Evolutionary conservation across 1,140 invertebrate genomes (phyloP), one percentile per base, ranked within the genome.

Genomic region (Brachionus rotundiformis): DNA sequence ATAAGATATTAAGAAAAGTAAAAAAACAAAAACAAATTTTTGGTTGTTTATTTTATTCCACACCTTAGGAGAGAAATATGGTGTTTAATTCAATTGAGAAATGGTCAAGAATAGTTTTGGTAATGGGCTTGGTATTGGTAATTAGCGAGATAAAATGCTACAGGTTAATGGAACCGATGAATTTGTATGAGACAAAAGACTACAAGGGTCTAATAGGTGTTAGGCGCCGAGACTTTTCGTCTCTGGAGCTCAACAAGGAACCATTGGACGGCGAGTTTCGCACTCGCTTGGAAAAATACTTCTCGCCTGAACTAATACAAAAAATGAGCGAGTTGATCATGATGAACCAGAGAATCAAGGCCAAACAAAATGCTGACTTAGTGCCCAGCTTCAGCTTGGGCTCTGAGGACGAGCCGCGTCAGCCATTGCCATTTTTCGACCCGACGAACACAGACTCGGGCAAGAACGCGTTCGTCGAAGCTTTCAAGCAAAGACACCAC

Each of bases 391-490:
- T 36, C 39, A 36, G 31, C 16, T 19, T 36, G 8, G 31, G 31
- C 29, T 11, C 10, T 31, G 36, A 11, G 1, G 41, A 11, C 6
- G 33, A 13, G 19, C 16, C 33, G 16, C 29, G 16, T 44, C 25
- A 25, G 44, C 68, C 68, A 5, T 11, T 73, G 13, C 36, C 68
- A 73, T 73, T 73, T 73, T 73, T 73, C 16, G 39, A 73, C n/a
- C 31, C 27, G n/a, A n/a, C 39, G 1, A 73, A 44, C 16, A 73
- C 68, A 1, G 39, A 73, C 68, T 4, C 68, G 36, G 29, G 13
- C 36, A 73, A 44, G 23, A 73, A 73, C 29, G 25, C 68, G 41
- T 73, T 73, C 25, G 25, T 73, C 19, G 68, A 73, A 25, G 68
- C 68, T 25, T 73, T 73, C 19, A 73, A 73, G 27, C 36, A 41